These are phyloP conservation scores for Apodemus speciosus DNA, from an alignment of 2,113 vertebrate genomes.

Conservation along the genomic window DNA sequence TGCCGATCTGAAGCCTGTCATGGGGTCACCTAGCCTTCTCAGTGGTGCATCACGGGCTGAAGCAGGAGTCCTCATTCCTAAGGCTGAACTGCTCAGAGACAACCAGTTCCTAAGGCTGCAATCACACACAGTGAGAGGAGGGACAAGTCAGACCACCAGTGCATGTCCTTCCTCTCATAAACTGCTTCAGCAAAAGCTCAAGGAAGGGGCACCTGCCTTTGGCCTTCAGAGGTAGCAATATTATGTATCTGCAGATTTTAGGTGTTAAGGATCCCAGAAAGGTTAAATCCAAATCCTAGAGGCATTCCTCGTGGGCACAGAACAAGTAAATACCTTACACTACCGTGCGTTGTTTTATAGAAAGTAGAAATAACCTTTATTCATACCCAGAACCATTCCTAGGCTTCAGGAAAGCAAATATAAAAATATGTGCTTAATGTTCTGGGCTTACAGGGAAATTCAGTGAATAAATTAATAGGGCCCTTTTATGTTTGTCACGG, in stretches of 20 bases:
- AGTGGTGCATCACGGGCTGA: not conserved
- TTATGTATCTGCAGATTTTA: not conserved
- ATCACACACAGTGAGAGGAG: not conserved
- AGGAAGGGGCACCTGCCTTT: not conserved
- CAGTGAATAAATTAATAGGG: not conserved
- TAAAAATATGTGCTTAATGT: not conserved
- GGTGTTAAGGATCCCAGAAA: not conserved
- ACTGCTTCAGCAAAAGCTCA: not conserved
- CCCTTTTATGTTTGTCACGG: not conserved
- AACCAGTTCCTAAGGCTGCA: fast-evolving
- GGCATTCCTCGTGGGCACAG: not conserved
- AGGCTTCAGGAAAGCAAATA: not conserved
- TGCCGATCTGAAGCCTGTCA: too few relatives aligned
- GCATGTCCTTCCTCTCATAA: not conserved
- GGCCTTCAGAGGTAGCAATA: not conserved
- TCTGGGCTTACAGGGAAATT: not conserved
- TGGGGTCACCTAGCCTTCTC: too few relatives aligned
- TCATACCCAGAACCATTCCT: not conserved
- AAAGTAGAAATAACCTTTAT: not conserved
- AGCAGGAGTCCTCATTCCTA: not conserved
- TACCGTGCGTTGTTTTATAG: not conserved
- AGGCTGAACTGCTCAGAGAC: not conserved
- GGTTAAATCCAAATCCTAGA: not conserved
- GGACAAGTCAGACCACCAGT: fast-evolving
- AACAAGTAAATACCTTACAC: fast-evolving